Conservation (phyloP, 2,797 vertebrate genomes). For the Eulemur mongoz region DNA sequence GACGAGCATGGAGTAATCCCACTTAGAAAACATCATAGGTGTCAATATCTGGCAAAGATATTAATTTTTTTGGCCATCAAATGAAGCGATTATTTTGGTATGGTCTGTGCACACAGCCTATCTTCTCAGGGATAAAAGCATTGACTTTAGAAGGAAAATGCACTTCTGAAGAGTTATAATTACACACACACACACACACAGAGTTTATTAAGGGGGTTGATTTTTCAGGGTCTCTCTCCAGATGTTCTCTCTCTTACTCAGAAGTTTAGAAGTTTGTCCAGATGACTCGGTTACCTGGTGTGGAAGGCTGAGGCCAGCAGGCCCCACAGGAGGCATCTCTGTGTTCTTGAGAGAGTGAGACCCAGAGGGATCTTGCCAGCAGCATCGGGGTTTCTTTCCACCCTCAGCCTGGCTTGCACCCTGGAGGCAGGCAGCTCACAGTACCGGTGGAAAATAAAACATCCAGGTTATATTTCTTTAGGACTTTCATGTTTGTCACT, state of each 20-base stretch:
- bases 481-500: not conserved
- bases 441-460: not conserved
- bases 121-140: not conserved
- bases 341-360: not conserved
- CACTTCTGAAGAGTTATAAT: not conserved
- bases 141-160: constrained; percentile 26
- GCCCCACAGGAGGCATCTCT: not conserved
- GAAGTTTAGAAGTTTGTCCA: not conserved
- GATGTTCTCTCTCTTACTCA: not conserved
- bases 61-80: not conserved
- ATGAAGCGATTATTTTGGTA: not conserved
- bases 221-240: not conserved
- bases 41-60: not conserved
- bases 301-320: too few species aligned
- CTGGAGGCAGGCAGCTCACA: not conserved
- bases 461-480: not conserved
- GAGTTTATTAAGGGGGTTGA: not conserved
- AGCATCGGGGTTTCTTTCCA: not conserved
- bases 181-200: not conserved
- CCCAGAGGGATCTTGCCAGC: not conserved
- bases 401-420: not conserved
- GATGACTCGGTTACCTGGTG: not conserved
- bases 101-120: not conserved
- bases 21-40: not conserved
- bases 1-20: not conserved